Conservation (phyloP, 2,888 invertebrate genomes). For the Heliconius hortense region DNA sequence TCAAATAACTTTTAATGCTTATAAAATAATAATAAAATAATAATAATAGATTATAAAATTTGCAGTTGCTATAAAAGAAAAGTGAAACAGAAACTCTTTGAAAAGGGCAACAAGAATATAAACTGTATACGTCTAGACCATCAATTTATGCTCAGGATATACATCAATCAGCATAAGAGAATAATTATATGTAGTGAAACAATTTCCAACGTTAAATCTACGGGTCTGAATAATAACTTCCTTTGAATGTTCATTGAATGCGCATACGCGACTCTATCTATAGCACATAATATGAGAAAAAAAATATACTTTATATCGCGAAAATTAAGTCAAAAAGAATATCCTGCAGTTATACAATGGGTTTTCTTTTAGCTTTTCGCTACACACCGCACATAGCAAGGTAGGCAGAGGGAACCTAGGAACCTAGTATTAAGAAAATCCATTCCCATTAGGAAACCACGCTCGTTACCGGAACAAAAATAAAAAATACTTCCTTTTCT, state of each 20-base stretch:
- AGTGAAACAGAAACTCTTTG: background rate
- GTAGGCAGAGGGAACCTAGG: too few relatives aligned
- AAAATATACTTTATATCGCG: background rate
- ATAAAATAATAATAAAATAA: too few relatives aligned
- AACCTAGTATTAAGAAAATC: too few relatives aligned
- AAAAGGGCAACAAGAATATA: slow-evolving; percentile 13
- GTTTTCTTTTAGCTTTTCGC: too few relatives aligned
- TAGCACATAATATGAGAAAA: background rate
- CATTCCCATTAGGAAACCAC: too few relatives aligned
- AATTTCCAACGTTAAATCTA: slow-evolving; percentile 32
- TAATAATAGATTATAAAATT: background rate
- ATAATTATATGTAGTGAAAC: slow-evolving; percentile 34
- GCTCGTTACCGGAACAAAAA: too few relatives aligned
- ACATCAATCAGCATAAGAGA: slow-evolving; percentile 35
- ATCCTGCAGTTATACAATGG: slow-evolving; percentile 23
- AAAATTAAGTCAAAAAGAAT: background rate
- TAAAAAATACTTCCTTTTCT: too few relatives aligned
- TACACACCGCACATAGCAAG: too few relatives aligned
- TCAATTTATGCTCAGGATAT: slow-evolving; percentile 39
- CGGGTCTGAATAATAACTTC: slow-evolving; percentile 34
- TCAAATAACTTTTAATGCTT: background rate
- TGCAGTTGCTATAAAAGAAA: background rate
- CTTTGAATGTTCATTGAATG: slow-evolving; percentile 6
- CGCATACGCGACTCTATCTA: background rate
- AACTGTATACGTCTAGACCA: slow-evolving; percentile 37